A percentile compares a stretch with the other conserved stretches of the same genome.
phyloP scores from a whole-genome alignment of 2,888 invertebrate genomes.

The Trichogramma dendrolimi region DNA sequence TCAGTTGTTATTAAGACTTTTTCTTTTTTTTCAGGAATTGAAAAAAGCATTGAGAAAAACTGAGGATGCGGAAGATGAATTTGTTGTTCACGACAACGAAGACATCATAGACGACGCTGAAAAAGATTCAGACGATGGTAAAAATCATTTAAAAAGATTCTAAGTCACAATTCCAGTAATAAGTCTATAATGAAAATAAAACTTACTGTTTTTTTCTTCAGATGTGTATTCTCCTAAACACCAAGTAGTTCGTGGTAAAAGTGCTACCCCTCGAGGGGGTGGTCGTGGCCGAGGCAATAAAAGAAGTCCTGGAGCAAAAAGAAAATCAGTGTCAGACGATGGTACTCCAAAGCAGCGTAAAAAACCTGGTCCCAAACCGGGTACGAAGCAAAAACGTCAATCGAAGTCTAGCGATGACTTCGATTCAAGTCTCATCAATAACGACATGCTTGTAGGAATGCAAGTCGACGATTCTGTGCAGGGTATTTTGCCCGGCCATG shows the following conservation, averaged over 20 bases:
- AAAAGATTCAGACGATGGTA: slow-evolving; percentile 50
- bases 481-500: slow-evolving; percentile 34
- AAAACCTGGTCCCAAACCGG: slow-evolving; percentile 50
- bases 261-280: slow-evolving; percentile 7
- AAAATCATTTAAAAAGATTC: slow-evolving; percentile 6
- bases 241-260: slow-evolving; percentile 39
- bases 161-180: not conserved
- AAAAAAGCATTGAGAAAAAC: slow-evolving; percentile 52
- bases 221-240: slow-evolving; percentile 49
- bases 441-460: slow-evolving; percentile 36
- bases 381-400: slow-evolving; percentile 45
- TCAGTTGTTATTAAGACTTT: not conserved
- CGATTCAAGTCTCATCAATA: slow-evolving; percentile 35
- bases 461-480: slow-evolving; percentile 39
- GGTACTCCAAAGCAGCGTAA: slow-evolving; percentile 46
- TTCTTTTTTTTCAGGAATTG: slow-evolving; percentile 44
- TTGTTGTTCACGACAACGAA: slow-evolving; percentile 54
- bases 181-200: not conserved
- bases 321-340: slow-evolving; percentile 41
- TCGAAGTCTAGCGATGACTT: slow-evolving; percentile 30
- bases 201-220: slow-evolving; percentile 33
- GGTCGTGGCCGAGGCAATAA: slow-evolving; percentile 35
- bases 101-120: slow-evolving; percentile 52
- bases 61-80: slow-evolving; percentile 56
- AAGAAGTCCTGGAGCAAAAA: slow-evolving; percentile 43